phyloP scores from a whole-genome alignment of 2,113 vertebrate species.

The Suricata suricatta region DNA sequence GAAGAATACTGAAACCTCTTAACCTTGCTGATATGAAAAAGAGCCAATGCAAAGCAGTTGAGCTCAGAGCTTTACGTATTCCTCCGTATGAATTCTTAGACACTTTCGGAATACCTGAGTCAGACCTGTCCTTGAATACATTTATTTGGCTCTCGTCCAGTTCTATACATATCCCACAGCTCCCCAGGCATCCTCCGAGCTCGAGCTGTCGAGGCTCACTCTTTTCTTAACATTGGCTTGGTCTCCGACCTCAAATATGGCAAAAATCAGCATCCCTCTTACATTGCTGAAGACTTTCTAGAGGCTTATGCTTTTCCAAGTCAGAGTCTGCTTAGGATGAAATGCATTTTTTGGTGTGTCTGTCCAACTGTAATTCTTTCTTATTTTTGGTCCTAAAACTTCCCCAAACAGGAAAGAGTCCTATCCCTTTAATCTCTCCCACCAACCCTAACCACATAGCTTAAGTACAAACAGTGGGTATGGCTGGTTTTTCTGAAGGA shows the following conservation, averaged over 20 bases:
- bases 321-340: neutral
- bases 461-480: neutral
- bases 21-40: neutral
- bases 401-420: neutral
- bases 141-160: neutral
- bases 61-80: neutral
- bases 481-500: neutral
- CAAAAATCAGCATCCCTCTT: neutral
- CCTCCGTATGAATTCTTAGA: neutral
- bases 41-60: neutral
- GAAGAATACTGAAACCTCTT: slow-evolving; percentile 10
- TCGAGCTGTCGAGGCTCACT: neutral
- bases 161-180: neutral
- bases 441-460: neutral
- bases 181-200: neutral
- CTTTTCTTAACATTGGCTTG: neutral
- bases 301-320: neutral
- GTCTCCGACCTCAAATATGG: neutral
- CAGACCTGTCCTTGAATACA: neutral
- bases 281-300: neutral
- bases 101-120: neutral
- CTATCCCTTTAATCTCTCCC: neutral
- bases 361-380: neutral
- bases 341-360: neutral
- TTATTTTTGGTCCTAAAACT: neutral